phyloP scores from a whole-genome alignment of 2,113 vertebrate species.

The Xiphophorus hellerii region DNA sequence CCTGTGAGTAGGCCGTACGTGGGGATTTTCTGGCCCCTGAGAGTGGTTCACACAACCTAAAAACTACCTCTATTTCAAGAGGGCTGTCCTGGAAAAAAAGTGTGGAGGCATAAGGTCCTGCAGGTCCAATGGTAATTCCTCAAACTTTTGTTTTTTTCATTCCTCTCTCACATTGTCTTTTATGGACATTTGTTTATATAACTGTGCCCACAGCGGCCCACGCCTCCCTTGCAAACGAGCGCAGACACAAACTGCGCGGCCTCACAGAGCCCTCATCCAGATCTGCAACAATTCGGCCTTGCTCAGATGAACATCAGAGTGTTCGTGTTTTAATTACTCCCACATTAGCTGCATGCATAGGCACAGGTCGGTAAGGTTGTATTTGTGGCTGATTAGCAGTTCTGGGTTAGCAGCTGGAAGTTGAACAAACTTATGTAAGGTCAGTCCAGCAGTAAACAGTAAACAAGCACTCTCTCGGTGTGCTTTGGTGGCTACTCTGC shows the following conservation, averaged over 20 bases:
- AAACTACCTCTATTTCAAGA: slow-evolving; percentile 33
- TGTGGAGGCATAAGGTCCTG: slow-evolving; percentile 36
- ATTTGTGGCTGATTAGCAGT: not conserved
- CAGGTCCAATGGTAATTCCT: slow-evolving; percentile 51
- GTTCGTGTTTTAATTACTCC: slow-evolving; percentile 21
- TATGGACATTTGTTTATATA: slow-evolving; percentile 72
- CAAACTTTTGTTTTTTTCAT: slow-evolving; percentile 28
- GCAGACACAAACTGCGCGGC: slow-evolving; percentile 3
- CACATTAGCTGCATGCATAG: not conserved
- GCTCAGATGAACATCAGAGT: not conserved
- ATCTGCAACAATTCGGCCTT: not conserved
- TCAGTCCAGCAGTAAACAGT: slow-evolving; percentile 4
- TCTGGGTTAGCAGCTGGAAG: slow-evolving; percentile 5
- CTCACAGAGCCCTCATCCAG: slow-evolving; percentile 13
- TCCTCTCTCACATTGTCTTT: slow-evolving; percentile 25
- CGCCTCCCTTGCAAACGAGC: slow-evolving; percentile 41
- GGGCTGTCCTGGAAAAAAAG: slow-evolving; percentile 48
- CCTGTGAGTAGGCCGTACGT: slow-evolving; percentile 40
- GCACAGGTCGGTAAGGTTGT: not conserved
- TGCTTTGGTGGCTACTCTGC: not conserved
- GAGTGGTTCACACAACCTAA: slow-evolving; percentile 26
- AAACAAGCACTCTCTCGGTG: not conserved
- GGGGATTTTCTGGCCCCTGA: slow-evolving; percentile 23
- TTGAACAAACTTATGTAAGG: not conserved
- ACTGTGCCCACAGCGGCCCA: slow-evolving; percentile 56